Conservation (phyloP, 2,888 invertebrate genomes). For the Cordylochernes scorpioides region DNA sequence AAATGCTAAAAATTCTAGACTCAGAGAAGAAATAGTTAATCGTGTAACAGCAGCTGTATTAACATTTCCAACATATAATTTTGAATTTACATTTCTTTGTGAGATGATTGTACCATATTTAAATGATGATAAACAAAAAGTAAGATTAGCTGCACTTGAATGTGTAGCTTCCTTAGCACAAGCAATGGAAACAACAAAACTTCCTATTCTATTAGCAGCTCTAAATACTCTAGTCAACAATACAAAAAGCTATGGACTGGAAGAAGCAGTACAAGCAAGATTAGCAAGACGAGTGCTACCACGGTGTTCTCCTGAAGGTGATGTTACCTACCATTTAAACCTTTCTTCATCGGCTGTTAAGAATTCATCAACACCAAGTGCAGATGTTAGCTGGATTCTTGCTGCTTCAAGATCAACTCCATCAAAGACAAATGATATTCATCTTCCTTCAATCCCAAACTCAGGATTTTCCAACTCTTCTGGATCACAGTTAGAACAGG, state of each 20-base stretch:
- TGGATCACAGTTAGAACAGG: no score
- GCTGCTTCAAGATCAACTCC: constrained; percentile 23
- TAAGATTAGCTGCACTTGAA: constrained; percentile 48
- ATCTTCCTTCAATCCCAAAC: no score
- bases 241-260: constrained; percentile 22
- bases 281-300: constrained; percentile 45
- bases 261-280: constrained; percentile 42
- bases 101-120: constrained; percentile 25
- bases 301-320: constrained; percentile 38
- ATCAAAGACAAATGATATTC: no score
- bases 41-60: constrained; percentile 45
- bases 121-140: constrained; percentile 39
- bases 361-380: constrained; percentile 22
- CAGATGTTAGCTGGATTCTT: constrained; percentile 49
- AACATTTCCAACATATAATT: constrained; percentile 48
- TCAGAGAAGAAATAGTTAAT: constrained; percentile 45
- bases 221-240: constrained; percentile 24
- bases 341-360: constrained; percentile 26
- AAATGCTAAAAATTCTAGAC: constrained; percentile 27
- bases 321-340: constrained; percentile 43
- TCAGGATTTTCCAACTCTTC: no score
- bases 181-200: constrained; percentile 31
- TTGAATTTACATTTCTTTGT: constrained; percentile 29
- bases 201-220: constrained; percentile 30
- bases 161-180: constrained; percentile 48